Base-by-base conservation (phyloP, 2,888 invertebrate genomes). In the Argyra leucocephala region DNA sequence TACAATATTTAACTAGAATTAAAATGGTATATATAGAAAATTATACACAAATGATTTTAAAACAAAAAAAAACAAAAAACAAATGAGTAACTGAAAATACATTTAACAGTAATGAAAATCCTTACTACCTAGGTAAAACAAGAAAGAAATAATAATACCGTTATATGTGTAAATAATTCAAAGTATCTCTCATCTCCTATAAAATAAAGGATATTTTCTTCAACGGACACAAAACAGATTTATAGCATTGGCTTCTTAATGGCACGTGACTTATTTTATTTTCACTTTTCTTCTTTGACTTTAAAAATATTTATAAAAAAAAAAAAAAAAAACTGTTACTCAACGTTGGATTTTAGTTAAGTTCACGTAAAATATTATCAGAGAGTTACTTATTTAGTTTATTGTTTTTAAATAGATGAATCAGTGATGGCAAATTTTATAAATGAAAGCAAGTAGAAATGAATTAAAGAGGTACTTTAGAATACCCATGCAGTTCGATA, bases 141-240 rank as follows among this genome's bases (percentile, higher is more conserved):
- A n/a, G n/a, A n/a, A n/a, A n/a, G n/a, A n/a, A n/a, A n/a, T n/a
- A n/a, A n/a, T n/a, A n/a, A 48, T 48, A 48, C 48, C 7, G 48
- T 48, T 48, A 48, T 48, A 5, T 48, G 1, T 48, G 18, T 48
- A 48, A 18, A 18, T n/a, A n/a, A 48, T 18, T 48, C n/a, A 18
- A 48, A 48, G 48, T 48, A 48, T 48, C 48, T 48, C 18, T 48
- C 48, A 48, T 48, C 15, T 48, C 48, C 18, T 48, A 2, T 48
- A 48, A 48, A 48, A 48, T 48, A 48, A 48, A 48, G 48, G 48
- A 48, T 48, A 48, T 48, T 15, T 48, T 48, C 48, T n/a, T 48
- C 48, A 48, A 3, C 48, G 48, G 48, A 48, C 48, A 48, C 48
- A 48, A 48, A 48, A 48, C 48, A 48, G 48, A 48, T 48, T 48